Evolutionary conservation across 2,888 invertebrate genomes (phyloP), one percentile per base, ranked within the genome.

Genomic region (Mythimna pallens): DNA sequence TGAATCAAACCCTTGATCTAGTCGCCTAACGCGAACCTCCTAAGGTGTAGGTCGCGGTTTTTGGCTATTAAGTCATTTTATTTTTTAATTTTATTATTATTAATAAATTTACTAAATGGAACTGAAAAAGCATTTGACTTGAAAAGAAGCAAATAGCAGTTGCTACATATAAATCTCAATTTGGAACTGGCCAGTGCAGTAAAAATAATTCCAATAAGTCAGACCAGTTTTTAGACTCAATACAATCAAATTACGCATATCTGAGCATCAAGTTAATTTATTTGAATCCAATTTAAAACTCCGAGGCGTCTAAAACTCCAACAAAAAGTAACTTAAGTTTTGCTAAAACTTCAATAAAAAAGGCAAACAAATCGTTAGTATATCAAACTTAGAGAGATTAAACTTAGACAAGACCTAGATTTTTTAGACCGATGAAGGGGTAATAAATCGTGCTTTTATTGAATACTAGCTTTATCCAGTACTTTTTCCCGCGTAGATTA

Each of bases 191-290:
- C 7, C n/a, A n/a, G 10, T 20, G 20, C 17, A 47, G 47, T 7
- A 47, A 3, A 17, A 20, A 47, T 7, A 47, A 47, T 47, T 17
- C 5, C 0, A n/a, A 30, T n/a, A n/a, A 40, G 25, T n/a, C 9
- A 30, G 10, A 17, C 25, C 9, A 20, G 14, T 17, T 54, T 17
- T 25, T 3, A 17, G 52, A 36, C 17, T 30, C 12, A 30, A n/a
- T 10, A 9, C 17, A 30, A 54, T 40, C 14, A 67, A 47, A 36
- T 20, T 3, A 7, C 10, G 0, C 4, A 57, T 47, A 50, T 69
- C 25, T 50, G 8, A 69, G 47, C 36, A 70, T 58, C 57, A 25
- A 69, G n/a, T 9, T n/a, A n/a, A 47, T 59, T 70, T 40, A 59
- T 43, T 59, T 52, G 12, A 12, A 59, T 52, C 9, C 9, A 50